These are phyloP conservation scores for Prosapia bicincta DNA, from an alignment of 2,888 invertebrate species.

Conservation along the genomic window DNA sequence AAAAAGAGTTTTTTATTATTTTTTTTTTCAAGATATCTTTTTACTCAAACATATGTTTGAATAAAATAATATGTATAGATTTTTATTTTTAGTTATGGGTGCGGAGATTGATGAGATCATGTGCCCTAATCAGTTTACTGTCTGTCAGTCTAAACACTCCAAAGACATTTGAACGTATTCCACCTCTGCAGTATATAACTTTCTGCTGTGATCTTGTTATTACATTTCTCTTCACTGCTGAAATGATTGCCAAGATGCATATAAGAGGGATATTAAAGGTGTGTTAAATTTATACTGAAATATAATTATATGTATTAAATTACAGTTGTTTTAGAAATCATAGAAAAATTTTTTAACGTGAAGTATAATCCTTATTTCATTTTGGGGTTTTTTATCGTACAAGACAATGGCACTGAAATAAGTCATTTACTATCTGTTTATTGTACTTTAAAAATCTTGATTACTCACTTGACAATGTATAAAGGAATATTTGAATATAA, in stretches of 20 bases:
- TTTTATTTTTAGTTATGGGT: constrained; percentile 69
- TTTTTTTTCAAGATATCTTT: background rate
- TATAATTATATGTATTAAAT: too few species aligned
- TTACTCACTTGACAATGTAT: too few species aligned
- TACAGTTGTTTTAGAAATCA: too few species aligned
- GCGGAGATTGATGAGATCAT: constrained; percentile 78
- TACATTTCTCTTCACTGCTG: constrained; percentile 91
- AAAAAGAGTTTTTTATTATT: background rate
- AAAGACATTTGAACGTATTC: constrained; percentile 87
- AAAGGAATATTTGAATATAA: too few species aligned
- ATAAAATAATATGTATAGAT: background rate
- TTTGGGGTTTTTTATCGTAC: too few species aligned
- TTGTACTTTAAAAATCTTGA: too few species aligned
- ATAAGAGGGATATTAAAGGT: constrained; percentile 88
- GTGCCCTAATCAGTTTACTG: constrained; percentile 89
- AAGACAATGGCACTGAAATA: too few species aligned
- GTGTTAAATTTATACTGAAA: too few species aligned
- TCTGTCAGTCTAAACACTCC: constrained; percentile 98
- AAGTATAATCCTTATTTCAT: too few species aligned
- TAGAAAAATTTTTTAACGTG: too few species aligned
- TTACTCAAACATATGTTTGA: background rate
- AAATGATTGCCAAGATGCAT: constrained; percentile 99
- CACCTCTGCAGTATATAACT: constrained; percentile 84
- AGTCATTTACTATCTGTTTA: too few species aligned
- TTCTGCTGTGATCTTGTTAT: constrained; percentile 88